Percentiles rank a stretch among this genome's conserved stretches.
phyloP scores from a whole-genome alignment of 2,888 invertebrate species.

The Cancer borealis region DNA sequence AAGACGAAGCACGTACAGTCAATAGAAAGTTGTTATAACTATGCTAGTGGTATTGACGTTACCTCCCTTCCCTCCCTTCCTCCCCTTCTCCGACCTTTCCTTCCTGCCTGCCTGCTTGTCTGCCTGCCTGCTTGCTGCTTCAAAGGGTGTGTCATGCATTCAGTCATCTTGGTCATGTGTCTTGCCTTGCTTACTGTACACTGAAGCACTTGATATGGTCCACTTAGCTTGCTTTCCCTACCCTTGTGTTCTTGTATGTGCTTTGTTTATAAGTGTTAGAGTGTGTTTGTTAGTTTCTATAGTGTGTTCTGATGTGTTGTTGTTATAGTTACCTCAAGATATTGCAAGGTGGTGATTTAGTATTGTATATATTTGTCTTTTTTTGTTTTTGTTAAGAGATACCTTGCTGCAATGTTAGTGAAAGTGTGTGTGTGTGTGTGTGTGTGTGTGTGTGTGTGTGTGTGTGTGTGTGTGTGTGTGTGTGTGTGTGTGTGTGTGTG shows the following conservation, averaged over 20 bases:
- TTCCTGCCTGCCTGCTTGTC: not conserved
- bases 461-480: conserved; percentile 8
- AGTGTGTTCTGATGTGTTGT: not conserved
- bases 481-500: not conserved
- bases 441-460: conserved; percentile 15
- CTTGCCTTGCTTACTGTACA: not conserved
- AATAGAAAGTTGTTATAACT: conserved; percentile 35
- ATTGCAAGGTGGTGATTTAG: not conserved
- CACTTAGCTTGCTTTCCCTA: not conserved
- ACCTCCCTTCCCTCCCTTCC: not conserved
- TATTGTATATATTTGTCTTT: not conserved
- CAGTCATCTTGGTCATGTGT: not conserved
- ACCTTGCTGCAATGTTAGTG: not conserved
- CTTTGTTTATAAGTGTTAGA: not conserved
- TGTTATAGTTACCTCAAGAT: not conserved
- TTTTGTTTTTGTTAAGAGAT: not conserved
- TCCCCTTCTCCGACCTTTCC: no score
- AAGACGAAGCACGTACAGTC: conserved; percentile 7
- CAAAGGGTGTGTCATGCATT: not conserved
- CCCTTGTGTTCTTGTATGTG: not conserved
- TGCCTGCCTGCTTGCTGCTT: not conserved
- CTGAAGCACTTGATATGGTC: not conserved
- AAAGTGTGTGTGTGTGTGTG: not conserved
- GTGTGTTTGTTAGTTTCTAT: no score
- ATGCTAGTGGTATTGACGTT: not conserved